These are phyloP conservation scores for Mastomys natalensis DNA, from an alignment of 2,113 vertebrate species.

Conservation along the genomic window DNA sequence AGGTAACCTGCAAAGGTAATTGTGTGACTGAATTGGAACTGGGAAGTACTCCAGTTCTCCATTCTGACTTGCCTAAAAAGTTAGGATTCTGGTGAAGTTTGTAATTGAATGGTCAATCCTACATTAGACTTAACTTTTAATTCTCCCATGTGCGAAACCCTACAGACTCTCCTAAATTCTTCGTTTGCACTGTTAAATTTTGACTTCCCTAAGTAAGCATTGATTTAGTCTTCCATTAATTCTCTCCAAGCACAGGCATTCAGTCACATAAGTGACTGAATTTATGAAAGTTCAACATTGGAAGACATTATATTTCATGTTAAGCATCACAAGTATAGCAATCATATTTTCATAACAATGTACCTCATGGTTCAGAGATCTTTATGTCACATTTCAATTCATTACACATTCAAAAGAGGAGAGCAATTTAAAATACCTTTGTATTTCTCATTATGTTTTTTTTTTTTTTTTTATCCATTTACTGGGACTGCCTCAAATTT, in stretches of 20 bases:
- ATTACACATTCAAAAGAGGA: conserved; percentile 63
- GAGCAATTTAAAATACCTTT: conserved; percentile 69
- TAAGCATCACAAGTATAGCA: conserved; percentile 58
- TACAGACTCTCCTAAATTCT: not conserved
- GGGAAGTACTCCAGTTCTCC: not conserved
- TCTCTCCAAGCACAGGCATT: not conserved
- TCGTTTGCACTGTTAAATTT: not conserved
- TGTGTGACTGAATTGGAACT: not conserved
- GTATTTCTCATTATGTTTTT: conserved; percentile 74
- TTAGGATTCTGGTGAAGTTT: not conserved
- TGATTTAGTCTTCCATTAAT: conserved; percentile 24
- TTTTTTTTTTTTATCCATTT: conserved; percentile 70
- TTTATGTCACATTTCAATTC: conserved; percentile 46
- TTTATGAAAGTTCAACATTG: conserved; percentile 43
- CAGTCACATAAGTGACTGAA: not conserved
- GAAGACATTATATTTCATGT: conserved; percentile 42
- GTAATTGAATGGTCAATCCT: not conserved
- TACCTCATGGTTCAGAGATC: conserved; percentile 55
- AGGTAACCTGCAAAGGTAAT: not conserved
- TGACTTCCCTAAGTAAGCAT: not conserved
- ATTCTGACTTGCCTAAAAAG: not conserved
- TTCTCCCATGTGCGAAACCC: not conserved
- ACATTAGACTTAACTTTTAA: conserved; percentile 41
- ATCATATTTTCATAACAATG: conserved; percentile 70
- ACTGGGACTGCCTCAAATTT: conserved; percentile 60